These are phyloP conservation scores for Disparrhopalites patrizii DNA, from an alignment of 2,888 invertebrate genomes.

Conservation along the genomic window DNA sequence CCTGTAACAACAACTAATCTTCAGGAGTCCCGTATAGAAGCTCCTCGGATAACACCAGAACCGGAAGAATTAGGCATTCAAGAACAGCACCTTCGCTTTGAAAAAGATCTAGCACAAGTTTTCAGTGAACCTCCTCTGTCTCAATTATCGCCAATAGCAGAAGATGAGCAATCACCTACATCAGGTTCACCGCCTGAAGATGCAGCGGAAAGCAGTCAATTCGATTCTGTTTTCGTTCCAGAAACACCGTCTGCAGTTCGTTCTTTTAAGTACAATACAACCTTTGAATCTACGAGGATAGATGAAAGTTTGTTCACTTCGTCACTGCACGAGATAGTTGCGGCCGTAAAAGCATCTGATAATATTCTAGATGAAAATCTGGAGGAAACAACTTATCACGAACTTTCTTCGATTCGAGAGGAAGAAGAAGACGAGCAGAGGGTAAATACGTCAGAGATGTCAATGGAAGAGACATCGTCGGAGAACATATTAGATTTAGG, in stretches of 20 bases:
- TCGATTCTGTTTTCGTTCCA: no score
- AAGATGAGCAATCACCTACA: not conserved
- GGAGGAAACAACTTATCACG: not conserved
- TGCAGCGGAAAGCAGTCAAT: not conserved
- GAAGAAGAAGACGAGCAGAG: not conserved
- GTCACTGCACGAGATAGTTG: not conserved
- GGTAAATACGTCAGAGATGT: not conserved
- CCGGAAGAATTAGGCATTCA: not conserved
- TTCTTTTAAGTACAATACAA: not conserved
- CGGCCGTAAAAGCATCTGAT: no score
- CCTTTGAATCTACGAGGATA: not conserved
- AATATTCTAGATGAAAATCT: not conserved
- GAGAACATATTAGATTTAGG: conserved; percentile 8
- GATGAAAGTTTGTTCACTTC: not conserved
- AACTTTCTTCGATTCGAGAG: not conserved
- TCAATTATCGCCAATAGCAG: no score
- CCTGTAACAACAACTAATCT: no score
- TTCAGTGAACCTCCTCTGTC: no score
- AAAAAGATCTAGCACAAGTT: no score
- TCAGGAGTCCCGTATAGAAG: no score
- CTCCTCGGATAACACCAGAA: not conserved
- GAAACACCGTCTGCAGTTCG: conserved; percentile 1
- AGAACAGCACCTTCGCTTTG: not conserved
- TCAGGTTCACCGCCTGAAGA: not conserved
- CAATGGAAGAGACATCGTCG: conserved; percentile 1